These are phyloP conservation scores for Heterochromis multidens DNA, from an alignment of 2,113 vertebrate species.

Conservation along the genomic window DNA sequence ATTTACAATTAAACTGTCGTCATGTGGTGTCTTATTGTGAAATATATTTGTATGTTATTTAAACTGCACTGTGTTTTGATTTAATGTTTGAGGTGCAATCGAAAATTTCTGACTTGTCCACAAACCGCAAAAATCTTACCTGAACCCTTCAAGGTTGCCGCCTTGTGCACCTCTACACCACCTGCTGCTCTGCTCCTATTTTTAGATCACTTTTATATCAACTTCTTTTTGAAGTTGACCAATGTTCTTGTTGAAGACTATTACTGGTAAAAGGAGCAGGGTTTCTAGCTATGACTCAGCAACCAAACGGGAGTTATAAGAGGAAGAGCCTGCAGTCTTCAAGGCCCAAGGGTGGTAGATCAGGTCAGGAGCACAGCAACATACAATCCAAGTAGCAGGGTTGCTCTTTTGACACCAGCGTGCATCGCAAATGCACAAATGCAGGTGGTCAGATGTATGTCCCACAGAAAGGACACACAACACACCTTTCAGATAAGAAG, in stretches of 20 bases:
- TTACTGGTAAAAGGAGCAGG: neutral
- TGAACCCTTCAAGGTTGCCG: neutral
- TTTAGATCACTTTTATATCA: too few species aligned
- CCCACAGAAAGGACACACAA: neutral
- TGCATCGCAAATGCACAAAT: neutral
- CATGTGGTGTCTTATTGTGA: neutral
- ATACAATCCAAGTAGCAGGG: neutral
- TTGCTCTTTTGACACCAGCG: neutral
- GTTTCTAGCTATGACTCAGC: neutral
- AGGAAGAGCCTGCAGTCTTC: neutral
- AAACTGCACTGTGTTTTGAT: neutral
- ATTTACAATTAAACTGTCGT: neutral
- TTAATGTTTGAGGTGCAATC: neutral
- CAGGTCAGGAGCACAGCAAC: neutral
- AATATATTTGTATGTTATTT: neutral
- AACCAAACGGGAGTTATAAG: neutral
- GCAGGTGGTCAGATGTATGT: neutral
- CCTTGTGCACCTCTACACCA: neutral
- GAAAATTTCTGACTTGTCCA: neutral
- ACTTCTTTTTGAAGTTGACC: neutral
- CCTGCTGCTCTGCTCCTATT: too few species aligned
- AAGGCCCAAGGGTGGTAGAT: neutral
- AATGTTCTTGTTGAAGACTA: neutral
- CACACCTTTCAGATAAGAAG: neutral
- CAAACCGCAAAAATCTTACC: neutral